A percentile compares a stretch with the other conserved stretches of the same genome.
These are phyloP conservation scores for Meandrina meandrites DNA, from an alignment of 92 coral and sea anemone genomes.

Conservation along the genomic window DNA sequence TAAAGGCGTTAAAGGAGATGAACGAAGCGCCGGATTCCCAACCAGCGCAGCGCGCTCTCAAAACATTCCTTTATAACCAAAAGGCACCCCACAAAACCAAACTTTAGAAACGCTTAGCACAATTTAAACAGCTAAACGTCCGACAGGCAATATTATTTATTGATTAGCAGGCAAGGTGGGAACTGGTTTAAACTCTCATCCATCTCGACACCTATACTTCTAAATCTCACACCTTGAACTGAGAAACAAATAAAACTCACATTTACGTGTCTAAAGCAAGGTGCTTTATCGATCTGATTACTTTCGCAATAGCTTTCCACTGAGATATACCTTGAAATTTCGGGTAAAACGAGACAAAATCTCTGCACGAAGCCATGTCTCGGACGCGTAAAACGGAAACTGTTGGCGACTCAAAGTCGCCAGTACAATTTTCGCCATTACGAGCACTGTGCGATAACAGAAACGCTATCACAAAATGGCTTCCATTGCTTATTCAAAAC, in stretches of 20 bases:
- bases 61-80: conserved; percentile 34
- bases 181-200: conserved; percentile 34
- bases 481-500: conserved; percentile 11
- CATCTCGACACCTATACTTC: conserved; percentile 22
- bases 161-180: conserved; percentile 40
- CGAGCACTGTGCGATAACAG: conserved; percentile 31
- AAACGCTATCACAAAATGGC: conserved; percentile 29
- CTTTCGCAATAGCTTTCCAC: background rate
- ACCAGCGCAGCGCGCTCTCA: background rate
- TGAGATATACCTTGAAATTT: background rate
- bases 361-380: conserved; percentile 51
- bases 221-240: conserved; percentile 20
- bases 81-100: conserved; percentile 15
- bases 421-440: conserved; percentile 37
- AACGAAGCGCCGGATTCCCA: conserved; percentile 12
- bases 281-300: background rate
- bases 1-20: conserved; percentile 20
- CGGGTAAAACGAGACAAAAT: conserved; percentile 38
- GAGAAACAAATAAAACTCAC: conserved; percentile 7
- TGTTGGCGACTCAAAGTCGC: conserved; percentile 65
- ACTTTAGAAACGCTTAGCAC: conserved; percentile 3
- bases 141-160: conserved; percentile 18
- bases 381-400: conserved; percentile 56
- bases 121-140: conserved; percentile 12
- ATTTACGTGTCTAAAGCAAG: background rate